phyloP scores from a whole-genome alignment of 2,797 vertebrate genomes.

The Cichlasoma orientale region DNA sequence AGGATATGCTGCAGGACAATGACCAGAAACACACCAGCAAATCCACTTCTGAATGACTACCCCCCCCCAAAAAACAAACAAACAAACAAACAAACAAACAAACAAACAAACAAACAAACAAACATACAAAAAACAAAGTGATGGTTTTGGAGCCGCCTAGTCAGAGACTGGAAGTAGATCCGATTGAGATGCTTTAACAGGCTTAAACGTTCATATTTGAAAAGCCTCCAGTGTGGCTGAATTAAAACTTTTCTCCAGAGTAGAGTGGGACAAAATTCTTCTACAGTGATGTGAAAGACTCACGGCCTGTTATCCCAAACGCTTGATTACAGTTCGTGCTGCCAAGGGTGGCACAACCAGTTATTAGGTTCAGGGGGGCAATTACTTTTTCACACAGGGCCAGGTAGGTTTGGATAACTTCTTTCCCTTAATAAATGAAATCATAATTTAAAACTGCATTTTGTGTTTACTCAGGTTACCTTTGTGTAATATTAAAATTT shows the following conservation, averaged over 20 bases:
- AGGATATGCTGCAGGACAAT: no score
- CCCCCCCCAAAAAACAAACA: no score
- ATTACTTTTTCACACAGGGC: constrained; percentile 1
- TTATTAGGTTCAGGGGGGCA: background rate
- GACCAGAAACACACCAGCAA: no score
- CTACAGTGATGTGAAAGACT: background rate
- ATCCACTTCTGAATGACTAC: no score
- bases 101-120: no score
- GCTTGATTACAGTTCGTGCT: background rate
- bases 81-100: no score
- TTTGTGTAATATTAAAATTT: no score
- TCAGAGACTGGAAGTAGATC: background rate
- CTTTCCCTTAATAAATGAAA: background rate
- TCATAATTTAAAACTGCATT: no score
- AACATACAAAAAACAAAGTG: no score
- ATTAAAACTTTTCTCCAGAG: background rate
- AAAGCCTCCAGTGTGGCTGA: background rate
- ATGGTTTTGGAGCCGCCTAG: no score
- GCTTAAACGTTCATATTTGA: background rate
- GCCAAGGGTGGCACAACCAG: background rate
- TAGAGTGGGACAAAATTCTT: background rate
- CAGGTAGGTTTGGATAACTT: background rate
- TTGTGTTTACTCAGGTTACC: no score
- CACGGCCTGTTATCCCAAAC: background rate
- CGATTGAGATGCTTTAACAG: background rate